These are phyloP conservation scores for Thyatira batis DNA, from an alignment of 2,888 invertebrate species.

Conservation along the genomic window DNA sequence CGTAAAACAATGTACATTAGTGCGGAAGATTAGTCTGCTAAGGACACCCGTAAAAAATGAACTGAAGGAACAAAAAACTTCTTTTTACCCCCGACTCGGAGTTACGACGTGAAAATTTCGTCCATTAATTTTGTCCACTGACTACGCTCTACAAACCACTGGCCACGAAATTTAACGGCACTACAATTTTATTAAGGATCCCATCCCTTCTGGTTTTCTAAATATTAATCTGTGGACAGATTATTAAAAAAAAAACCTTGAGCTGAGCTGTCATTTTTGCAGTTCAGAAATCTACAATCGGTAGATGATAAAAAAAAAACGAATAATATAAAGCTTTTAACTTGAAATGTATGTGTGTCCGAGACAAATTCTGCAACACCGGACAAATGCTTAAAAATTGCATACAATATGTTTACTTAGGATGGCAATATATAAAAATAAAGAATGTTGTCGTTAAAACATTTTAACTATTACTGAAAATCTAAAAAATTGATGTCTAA, in stretches of 20 bases:
- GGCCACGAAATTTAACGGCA: background rate
- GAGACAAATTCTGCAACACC: too few relatives aligned
- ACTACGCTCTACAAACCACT: background rate
- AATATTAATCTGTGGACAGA: background rate
- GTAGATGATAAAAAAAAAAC: too few relatives aligned
- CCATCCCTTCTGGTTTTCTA: background rate
- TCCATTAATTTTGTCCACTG: background rate
- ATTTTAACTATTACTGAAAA: too few relatives aligned
- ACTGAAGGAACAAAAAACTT: background rate
- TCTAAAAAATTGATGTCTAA: too few relatives aligned
- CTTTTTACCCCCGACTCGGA: background rate
- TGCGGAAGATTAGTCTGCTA: background rate
- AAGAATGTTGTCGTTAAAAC: too few relatives aligned
- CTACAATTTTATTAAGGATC: background rate
- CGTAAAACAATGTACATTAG: background rate
- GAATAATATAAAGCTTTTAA: too few relatives aligned
- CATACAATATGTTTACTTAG: too few relatives aligned
- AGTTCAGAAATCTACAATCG: too few relatives aligned
- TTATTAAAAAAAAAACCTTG: background rate
- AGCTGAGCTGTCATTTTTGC: too few relatives aligned
- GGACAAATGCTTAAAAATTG: too few relatives aligned
- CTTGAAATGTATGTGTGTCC: too few relatives aligned
- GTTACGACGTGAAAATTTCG: background rate
- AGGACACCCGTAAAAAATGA: background rate
- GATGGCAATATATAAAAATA: too few relatives aligned